These are phyloP conservation scores for Gallinago stenura DNA, from an alignment of 2,797 vertebrate species.

Conservation along the genomic window DNA sequence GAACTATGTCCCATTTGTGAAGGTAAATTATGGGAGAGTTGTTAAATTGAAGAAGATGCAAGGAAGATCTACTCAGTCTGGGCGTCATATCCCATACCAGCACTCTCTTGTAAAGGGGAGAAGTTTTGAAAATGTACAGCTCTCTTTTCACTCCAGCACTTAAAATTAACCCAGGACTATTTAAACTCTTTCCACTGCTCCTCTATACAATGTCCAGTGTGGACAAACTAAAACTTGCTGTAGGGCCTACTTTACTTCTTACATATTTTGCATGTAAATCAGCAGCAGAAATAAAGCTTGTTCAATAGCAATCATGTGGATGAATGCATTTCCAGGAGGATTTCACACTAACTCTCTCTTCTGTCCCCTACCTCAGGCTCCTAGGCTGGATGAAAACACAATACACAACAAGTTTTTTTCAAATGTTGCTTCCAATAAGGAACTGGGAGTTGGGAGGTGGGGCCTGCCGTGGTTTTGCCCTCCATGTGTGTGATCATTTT, in stretches of 20 bases:
- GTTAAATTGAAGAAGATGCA: background rate
- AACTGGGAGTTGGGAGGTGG: slow-evolving; percentile 44
- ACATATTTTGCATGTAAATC: slow-evolving; percentile 8
- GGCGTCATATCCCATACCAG: background rate
- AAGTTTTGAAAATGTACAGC: background rate
- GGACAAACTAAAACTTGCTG: slow-evolving; percentile 40
- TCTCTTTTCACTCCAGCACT: background rate
- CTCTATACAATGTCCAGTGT: slow-evolving; percentile 44
- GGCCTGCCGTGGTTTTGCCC: background rate
- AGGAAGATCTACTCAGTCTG: background rate
- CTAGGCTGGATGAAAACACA: slow-evolving; percentile 65
- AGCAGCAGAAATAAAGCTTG: slow-evolving; percentile 15
- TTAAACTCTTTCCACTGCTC: slow-evolving; percentile 33
- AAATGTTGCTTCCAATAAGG: slow-evolving; percentile 49
- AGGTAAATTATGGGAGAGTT: background rate
- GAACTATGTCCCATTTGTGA: background rate
- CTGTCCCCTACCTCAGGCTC: slow-evolving; percentile 65
- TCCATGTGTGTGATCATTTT: background rate
- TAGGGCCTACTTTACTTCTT: background rate
- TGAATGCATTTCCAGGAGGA: slow-evolving; percentile 56
- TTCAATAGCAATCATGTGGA: background rate
- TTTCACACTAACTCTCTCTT: slow-evolving; percentile 66
- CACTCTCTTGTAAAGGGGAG: background rate
- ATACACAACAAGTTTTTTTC: slow-evolving; percentile 40
- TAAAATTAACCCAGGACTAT: background rate